phyloP scores from a whole-genome alignment of 2,797 vertebrate genomes.

The Periparus ater region DNA sequence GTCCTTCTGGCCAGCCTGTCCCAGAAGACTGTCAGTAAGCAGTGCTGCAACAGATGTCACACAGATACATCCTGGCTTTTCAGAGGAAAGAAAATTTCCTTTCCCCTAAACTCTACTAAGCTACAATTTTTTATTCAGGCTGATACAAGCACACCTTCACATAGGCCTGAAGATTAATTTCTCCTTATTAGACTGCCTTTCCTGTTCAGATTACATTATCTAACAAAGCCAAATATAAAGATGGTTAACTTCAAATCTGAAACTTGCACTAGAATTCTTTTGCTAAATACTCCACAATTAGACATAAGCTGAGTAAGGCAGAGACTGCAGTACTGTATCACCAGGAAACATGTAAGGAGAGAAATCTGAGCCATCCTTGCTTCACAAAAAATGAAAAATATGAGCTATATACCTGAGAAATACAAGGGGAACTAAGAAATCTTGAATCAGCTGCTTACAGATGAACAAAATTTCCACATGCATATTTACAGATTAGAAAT shows the following conservation, averaged over 20 bases:
- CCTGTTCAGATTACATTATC: background rate
- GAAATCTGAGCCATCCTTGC: background rate
- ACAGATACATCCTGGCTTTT: background rate
- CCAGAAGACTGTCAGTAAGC: background rate
- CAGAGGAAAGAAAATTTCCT: background rate
- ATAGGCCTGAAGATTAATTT: background rate
- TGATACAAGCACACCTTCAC: background rate
- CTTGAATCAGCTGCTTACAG: background rate
- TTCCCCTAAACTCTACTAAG: background rate
- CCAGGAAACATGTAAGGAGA: background rate
- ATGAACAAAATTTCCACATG: background rate
- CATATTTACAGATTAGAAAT: background rate
- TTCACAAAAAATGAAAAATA: background rate
- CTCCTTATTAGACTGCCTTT: background rate
- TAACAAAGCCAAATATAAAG: background rate
- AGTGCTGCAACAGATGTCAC: background rate
- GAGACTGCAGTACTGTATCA: background rate
- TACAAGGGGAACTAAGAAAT: background rate
- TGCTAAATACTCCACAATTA: constrained; percentile 40
- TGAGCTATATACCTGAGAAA: background rate
- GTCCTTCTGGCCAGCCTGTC: background rate
- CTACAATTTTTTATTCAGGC: background rate
- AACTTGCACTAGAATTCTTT: constrained; percentile 1
- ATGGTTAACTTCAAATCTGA: constrained; percentile 13
- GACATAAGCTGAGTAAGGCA: constrained; percentile 23